A percentile compares a stretch with the other conserved stretches of the same genome.
Conservation (phyloP, 2,888 invertebrate genomes). For the Hipparchia semele region DNA sequence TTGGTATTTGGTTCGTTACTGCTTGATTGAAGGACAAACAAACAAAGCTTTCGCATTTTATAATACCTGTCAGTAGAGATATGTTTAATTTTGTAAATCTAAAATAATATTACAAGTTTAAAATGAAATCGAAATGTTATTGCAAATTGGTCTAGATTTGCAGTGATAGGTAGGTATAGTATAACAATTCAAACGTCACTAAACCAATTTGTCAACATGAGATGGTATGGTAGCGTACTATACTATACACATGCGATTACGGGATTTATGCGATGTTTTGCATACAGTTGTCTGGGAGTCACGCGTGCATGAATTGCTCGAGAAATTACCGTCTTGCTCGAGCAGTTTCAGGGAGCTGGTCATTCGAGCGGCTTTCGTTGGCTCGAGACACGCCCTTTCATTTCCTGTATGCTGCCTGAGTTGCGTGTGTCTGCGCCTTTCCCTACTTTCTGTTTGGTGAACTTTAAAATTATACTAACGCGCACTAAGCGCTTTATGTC, state of each 20-base stretch:
- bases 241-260: slow-evolving; percentile 31
- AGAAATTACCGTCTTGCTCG: slow-evolving; percentile 33
- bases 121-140: too few relatives aligned
- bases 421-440: background rate
- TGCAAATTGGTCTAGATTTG: background rate
- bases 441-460: slow-evolving; percentile 7
- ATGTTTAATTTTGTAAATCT: too few relatives aligned
- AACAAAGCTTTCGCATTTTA: too few relatives aligned
- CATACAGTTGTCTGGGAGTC: slow-evolving; percentile 40
- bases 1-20: too few relatives aligned
- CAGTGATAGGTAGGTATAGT: background rate
- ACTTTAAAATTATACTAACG: background rate
- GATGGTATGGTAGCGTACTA: slow-evolving; percentile 11
- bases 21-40: too few relatives aligned
- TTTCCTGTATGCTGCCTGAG: slow-evolving; percentile 19
- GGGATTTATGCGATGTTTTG: slow-evolving; percentile 46
- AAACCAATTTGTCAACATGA: background rate
- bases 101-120: too few relatives aligned
- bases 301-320: slow-evolving; percentile 35
- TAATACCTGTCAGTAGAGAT: too few relatives aligned
- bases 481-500: too few relatives aligned
- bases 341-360: slow-evolving; percentile 26
- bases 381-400: slow-evolving; percentile 34
- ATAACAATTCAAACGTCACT: background rate
- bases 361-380: slow-evolving; percentile 33